A percentile compares a stretch with the other conserved stretches of the same genome.
Evolutionary conservation across 1,140 invertebrate genomes (phyloP).

Genomic region (Lepidurus apus): DNA sequence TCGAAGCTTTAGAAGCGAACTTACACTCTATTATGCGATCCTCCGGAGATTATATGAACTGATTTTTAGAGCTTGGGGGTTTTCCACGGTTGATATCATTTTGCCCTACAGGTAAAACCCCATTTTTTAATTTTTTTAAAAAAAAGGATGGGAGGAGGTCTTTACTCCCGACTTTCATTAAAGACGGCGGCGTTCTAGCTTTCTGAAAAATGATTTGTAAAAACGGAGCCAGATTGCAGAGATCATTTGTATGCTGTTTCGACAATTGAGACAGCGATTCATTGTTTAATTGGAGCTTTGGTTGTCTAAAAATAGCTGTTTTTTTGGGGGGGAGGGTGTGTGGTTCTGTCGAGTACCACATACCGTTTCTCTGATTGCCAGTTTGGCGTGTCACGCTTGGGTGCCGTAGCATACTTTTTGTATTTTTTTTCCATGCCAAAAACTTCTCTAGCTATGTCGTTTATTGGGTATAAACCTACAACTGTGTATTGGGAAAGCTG

Average conservation of each 20-base stretch:
- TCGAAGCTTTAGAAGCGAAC: not conserved
- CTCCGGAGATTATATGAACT: not conserved
- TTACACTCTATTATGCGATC: not conserved
- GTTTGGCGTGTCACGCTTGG: conserved; percentile 9
- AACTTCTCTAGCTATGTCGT: not conserved
- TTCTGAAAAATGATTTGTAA: not conserved
- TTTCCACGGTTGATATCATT: not conserved
- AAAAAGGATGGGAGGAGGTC: not conserved
- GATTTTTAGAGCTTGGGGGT: not conserved
- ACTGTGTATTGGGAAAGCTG: not conserved
- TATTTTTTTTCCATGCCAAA: not conserved
- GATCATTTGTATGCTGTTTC: not conserved
- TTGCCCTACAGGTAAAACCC: not conserved
- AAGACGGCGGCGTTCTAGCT: not conserved
- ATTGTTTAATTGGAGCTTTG: not conserved
- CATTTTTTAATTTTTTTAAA: no score
- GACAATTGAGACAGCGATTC: not conserved
- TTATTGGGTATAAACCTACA: not conserved
- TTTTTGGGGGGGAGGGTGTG: not conserved
- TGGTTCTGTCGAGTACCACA: not conserved
- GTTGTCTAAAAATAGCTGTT: not conserved
- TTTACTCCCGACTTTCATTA: not conserved
- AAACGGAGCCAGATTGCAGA: not conserved
- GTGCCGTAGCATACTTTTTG: not conserved
- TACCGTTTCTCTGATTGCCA: not conserved